A percentile compares a stretch with the other conserved stretches of the same genome.
These are phyloP conservation scores for Macroramphosus scolopax DNA, from an alignment of 2,797 vertebrate species.

Conservation along the genomic window DNA sequence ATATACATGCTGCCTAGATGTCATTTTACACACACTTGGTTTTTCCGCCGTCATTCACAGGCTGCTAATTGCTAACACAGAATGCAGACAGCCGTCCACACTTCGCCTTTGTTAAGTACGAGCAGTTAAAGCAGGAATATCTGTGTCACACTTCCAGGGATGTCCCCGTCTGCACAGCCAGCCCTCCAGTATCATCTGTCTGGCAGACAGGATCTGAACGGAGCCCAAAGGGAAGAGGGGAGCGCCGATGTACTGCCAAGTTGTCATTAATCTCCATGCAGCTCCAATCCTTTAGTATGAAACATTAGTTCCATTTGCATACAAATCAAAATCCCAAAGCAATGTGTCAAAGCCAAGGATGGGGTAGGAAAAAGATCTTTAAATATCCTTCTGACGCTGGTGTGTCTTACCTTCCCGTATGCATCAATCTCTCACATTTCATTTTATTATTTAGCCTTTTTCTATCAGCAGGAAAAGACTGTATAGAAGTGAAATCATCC, in stretches of 20 bases:
- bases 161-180: no score
- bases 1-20: no score
- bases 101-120: slow-evolving; percentile 25
- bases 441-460: slow-evolving; percentile 1
- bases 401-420: no score
- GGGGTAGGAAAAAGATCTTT: no score
- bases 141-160: slow-evolving; percentile 43
- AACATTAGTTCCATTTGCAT: slow-evolving; percentile 68
- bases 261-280: slow-evolving; percentile 64
- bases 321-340: slow-evolving; percentile 55
- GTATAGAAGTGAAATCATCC: slow-evolving; percentile 3
- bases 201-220: slow-evolving; percentile 49
- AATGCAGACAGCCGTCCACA: slow-evolving; percentile 23
- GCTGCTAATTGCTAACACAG: no score
- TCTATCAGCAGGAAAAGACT: no score
- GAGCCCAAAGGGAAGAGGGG: slow-evolving; percentile 44
- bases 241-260: slow-evolving; percentile 51
- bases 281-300: slow-evolving; percentile 51
- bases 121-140: slow-evolving; percentile 22
- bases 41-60: no score
- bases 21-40: no score
- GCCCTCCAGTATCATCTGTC: slow-evolving; percentile 45
- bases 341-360: no score
- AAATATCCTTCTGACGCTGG: slow-evolving; percentile 1
- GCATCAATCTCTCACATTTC: neutral